phyloP scores from a whole-genome alignment of 2,113 vertebrate species.

The Rhinolophus ferrumequinum region DNA sequence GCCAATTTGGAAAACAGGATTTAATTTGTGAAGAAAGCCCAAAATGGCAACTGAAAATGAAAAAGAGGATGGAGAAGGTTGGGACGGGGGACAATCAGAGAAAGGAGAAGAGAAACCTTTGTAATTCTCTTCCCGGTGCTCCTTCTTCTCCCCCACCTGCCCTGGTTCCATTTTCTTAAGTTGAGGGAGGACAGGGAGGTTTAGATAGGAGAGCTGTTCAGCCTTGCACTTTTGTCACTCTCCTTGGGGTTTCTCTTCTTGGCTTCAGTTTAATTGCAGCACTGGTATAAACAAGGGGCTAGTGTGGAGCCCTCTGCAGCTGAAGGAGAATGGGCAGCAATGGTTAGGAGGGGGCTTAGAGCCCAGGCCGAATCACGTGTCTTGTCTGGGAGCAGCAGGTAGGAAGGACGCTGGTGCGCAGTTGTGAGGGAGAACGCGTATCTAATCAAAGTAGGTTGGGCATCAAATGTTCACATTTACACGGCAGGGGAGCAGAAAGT shows the following conservation, averaged over 20 bases:
- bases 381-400: not conserved
- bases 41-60: constrained; percentile 84
- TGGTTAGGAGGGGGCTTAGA: not conserved
- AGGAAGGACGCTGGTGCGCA: constrained; percentile 80
- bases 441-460: constrained; percentile 78
- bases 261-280: constrained; percentile 91
- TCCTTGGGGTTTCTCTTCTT: constrained; percentile 93
- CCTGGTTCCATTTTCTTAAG: not conserved
- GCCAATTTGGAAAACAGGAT: constrained; percentile 84
- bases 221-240: constrained; percentile 93
- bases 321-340: not conserved
- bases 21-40: constrained; percentile 83
- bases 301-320: constrained; percentile 83
- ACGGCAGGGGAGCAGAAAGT: constrained; percentile 66
- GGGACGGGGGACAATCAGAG: not conserved
- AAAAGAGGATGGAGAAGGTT: constrained; percentile 30
- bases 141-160: not conserved
- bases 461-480: constrained; percentile 71
- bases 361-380: not conserved
- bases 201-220: constrained; percentile 78
- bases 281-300: constrained; percentile 94
- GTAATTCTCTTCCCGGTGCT: not conserved
- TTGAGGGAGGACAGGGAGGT: not conserved
- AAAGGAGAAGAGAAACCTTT: not conserved
- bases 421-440: constrained; percentile 81